Evolutionary conservation across 2,113 vertebrate genomes (phyloP).

Genomic region (Menidia beryllina): DNA sequence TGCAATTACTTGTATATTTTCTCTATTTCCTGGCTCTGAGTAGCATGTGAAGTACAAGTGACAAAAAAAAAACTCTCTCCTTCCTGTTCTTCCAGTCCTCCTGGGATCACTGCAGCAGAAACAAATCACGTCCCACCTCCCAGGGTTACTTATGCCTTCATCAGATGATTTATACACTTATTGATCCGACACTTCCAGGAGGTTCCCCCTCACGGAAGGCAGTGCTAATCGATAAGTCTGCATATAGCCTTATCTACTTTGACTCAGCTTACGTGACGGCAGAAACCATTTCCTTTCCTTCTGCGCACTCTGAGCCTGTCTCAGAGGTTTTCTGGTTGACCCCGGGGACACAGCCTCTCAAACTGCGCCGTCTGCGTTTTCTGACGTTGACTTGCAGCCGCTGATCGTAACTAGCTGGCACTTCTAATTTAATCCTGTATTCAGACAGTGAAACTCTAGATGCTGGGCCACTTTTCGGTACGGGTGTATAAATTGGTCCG

Average conservation of each 20-base stretch:
- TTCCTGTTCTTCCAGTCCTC: slow-evolving; percentile 56
- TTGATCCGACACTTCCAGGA: slow-evolving; percentile 65
- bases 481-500: slow-evolving; percentile 23
- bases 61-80: slow-evolving; percentile 45
- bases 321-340: slow-evolving; percentile 5
- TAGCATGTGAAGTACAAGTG: slow-evolving; percentile 37
- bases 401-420: slow-evolving; percentile 27
- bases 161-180: slow-evolving; percentile 56
- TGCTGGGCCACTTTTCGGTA: slow-evolving; percentile 4
- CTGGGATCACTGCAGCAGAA: slow-evolving; percentile 55
- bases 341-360: slow-evolving; percentile 3
- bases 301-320: slow-evolving; percentile 24
- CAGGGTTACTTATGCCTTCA: slow-evolving; percentile 27
- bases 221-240: slow-evolving; percentile 60
- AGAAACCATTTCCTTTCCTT: slow-evolving; percentile 39
- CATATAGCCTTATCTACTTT: slow-evolving; percentile 61
- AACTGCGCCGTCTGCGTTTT: background rate
- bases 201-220: slow-evolving; percentile 52
- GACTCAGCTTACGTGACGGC: slow-evolving; percentile 54
- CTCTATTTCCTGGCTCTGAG: slow-evolving; percentile 60
- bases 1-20: slow-evolving; percentile 67
- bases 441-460: slow-evolving; percentile 58
- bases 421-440: slow-evolving; percentile 62
- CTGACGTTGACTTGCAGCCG: slow-evolving; percentile 34
- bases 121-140: slow-evolving; percentile 29